phyloP scores from a whole-genome alignment of 1,140 invertebrate genomes.

The Leucophenga varia region DNA sequence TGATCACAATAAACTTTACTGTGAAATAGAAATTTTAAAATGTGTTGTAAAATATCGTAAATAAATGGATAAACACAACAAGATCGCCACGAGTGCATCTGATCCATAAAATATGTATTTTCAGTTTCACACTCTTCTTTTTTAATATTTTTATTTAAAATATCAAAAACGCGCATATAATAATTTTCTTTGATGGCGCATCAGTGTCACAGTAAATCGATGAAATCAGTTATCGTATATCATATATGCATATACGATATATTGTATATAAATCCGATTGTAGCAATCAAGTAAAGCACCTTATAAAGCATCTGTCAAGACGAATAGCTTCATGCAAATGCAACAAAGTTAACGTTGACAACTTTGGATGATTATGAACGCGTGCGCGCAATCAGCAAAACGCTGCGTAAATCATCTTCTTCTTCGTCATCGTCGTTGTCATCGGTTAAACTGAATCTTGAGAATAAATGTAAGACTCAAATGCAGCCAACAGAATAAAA shows the following conservation, averaged over 20 bases:
- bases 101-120: conserved; percentile 2
- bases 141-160: conserved; percentile 53
- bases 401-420: neutral
- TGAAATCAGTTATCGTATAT: too few species aligned
- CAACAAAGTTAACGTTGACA: conserved; percentile 11
- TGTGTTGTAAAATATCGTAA: too few species aligned
- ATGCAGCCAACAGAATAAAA: too few species aligned
- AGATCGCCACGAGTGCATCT: neutral
- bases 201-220: conserved; percentile 1
- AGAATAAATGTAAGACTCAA: too few species aligned
- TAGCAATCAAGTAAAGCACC: conserved; percentile 4
- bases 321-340: conserved; percentile 3
- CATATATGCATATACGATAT: conserved; percentile 20
- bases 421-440: too few species aligned
- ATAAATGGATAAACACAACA: conserved; percentile 5
- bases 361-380: conserved; percentile 46
- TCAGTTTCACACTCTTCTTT: conserved; percentile 39
- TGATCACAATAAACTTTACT: too few species aligned
- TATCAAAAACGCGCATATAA: conserved; percentile 47
- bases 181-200: conserved; percentile 51
- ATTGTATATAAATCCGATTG: conserved; percentile 25
- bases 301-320: neutral
- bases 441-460: too few species aligned
- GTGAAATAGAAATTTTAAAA: too few species aligned
- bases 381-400: conserved; percentile 44